Evolutionary conservation across 2,113 vertebrate genomes (phyloP).

Genomic region (Pituophis catenifer): DNA sequence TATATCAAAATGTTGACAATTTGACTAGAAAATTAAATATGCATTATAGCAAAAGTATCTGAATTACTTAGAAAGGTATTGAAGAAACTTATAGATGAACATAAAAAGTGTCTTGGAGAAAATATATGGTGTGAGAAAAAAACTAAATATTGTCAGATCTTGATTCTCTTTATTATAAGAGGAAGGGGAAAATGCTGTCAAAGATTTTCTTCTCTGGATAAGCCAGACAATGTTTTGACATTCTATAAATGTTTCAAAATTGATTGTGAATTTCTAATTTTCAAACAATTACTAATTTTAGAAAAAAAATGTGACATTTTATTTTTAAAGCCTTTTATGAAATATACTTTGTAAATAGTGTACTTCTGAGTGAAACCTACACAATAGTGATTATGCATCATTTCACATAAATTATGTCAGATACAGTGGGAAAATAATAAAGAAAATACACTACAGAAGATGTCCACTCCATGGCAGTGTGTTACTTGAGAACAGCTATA

Average conservation of each 20-base stretch:
- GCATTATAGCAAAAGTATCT: neutral
- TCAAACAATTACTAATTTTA: neutral
- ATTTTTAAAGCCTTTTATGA: neutral
- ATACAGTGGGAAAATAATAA: rapidly evolving
- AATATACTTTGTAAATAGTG: neutral
- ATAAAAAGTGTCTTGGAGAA: neutral
- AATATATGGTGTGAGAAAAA: neutral
- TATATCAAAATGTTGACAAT: neutral
- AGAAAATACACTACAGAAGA: conserved; percentile 37
- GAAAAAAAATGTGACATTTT: neutral
- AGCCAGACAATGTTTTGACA: neutral
- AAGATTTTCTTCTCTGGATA: neutral
- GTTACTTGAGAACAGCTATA: neutral
- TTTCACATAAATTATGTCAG: neutral
- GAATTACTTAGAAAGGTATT: neutral
- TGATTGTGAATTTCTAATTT: neutral
- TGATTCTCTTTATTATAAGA: neutral
- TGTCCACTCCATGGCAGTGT: conserved; percentile 39
- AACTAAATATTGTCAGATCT: neutral
- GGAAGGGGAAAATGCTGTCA: neutral
- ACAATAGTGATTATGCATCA: neutral
- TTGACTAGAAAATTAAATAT: neutral
- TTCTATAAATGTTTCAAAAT: neutral
- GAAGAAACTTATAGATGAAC: neutral
- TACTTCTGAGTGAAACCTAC: neutral